Base-by-base conservation (phyloP, 2,113 vertebrate species). In the Australoheros scitulus region DNA sequence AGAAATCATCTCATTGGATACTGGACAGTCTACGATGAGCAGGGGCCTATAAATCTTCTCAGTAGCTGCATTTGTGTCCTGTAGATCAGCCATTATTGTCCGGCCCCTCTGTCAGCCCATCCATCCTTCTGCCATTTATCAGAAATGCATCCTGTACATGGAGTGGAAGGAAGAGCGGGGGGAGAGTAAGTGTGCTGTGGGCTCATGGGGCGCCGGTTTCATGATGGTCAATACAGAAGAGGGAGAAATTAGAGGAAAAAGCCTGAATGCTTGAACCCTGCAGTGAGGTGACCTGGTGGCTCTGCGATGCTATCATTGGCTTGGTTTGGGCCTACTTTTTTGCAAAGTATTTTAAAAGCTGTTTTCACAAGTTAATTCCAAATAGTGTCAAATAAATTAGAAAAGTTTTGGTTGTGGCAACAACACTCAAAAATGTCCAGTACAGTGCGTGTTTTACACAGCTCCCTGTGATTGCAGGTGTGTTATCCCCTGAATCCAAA, bases 51-150 rank as follows among this genome's bases (percentile, higher is more conserved):
- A 97, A 98, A 99, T 98, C 97, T 97, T 87, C 77, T 93, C 97
- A 96, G 96, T 97, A 97, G 97, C 96, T 96, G 96, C 95, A 96
- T 97, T 97, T 97, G 96, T 97, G 97, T 98, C 97, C 97, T 97
- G 96, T 99, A 98, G 97, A 98, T 99, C 98, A 98, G 96, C 96
- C 97, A 95, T 98, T 98, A 98, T 98, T 97, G 97, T 98, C 96
- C 96, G 94, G 97, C 95, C 95, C 96, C 96, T 96, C 97, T 97
- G 97, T 97, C 98, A 97, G 97, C 96, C 96, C 97, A 97, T 98
- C 97, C 97, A 97, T 97, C 97, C 96, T 97, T 96, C 95, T 95
- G 93, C 96, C 97, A 97, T 99, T 97, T 97, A 97, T 99, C 97
- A 98, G 70, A 90, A 96, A 94, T 95, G 93, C 94, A 95, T 97